These are phyloP conservation scores for Tolypeutes matacus DNA, from an alignment of 2,797 vertebrate genomes.

Conservation along the genomic window DNA sequence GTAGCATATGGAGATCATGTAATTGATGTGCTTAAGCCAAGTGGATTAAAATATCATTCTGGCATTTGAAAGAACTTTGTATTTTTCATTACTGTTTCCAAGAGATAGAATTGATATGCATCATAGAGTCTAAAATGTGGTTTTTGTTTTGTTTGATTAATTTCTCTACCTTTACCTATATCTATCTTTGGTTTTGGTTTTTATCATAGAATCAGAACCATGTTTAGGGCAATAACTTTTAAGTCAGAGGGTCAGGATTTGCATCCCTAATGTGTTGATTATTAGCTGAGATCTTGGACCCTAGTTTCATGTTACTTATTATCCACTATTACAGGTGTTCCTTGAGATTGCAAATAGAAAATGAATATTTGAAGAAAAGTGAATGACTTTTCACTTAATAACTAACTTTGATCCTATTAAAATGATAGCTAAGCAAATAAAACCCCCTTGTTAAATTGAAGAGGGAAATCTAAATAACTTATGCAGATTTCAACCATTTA, in stretches of 20 bases:
- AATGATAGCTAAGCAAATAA: slow-evolving; percentile 32
- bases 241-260: background rate
- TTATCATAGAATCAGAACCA: background rate
- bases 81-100: slow-evolving; percentile 1
- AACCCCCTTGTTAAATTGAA: background rate
- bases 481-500: background rate
- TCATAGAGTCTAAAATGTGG: background rate
- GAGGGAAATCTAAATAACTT: background rate
- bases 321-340: background rate
- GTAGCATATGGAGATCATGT: background rate
- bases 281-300: background rate
- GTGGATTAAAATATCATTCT: background rate
- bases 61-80: slow-evolving; percentile 28
- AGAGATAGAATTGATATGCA: background rate
- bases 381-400: background rate
- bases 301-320: background rate
- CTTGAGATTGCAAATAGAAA: background rate
- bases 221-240: background rate
- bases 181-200: slow-evolving; percentile 21
- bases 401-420: background rate
- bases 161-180: background rate
- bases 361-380: background rate
- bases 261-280: background rate
- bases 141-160: background rate
- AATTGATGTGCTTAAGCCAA: background rate